Percentiles rank a stretch among this genome's conserved stretches.
These are phyloP conservation scores for Tachypleus tridentatus DNA, from an alignment of 1,140 invertebrate genomes.

Conservation along the genomic window DNA sequence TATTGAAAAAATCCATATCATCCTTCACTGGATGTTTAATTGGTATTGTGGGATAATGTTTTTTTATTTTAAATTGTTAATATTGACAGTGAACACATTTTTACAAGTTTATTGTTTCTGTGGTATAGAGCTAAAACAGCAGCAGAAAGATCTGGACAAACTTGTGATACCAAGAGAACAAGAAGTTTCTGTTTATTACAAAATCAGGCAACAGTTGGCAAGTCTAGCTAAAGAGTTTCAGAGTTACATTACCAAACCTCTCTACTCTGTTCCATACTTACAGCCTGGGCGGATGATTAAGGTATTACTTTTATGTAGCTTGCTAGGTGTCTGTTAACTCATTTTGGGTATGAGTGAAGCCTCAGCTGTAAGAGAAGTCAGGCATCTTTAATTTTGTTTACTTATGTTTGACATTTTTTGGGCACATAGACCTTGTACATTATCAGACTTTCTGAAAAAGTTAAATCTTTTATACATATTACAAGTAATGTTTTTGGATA, in stretches of 20 bases:
- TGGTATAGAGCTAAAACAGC: constrained; percentile 54
- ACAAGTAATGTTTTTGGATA: too few species aligned
- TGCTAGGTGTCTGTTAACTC: too few species aligned
- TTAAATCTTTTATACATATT: too few species aligned
- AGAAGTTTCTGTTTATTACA: constrained; percentile 69
- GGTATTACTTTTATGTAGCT: constrained; percentile 37
- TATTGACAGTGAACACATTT: constrained; percentile 1
- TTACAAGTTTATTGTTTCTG: constrained; percentile 19
- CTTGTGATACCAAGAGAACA: constrained; percentile 48
- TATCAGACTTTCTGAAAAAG: too few species aligned
- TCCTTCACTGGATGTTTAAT: too few species aligned
- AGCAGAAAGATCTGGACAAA: constrained; percentile 50
- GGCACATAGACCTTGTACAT: too few species aligned
- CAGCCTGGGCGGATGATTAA: constrained; percentile 86
- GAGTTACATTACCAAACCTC: constrained; percentile 65
- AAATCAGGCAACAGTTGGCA: constrained; percentile 67
- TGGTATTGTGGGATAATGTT: too few species aligned
- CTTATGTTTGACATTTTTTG: too few species aligned
- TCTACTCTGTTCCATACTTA: constrained; percentile 84
- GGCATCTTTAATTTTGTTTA: too few species aligned
- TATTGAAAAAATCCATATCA: too few species aligned
- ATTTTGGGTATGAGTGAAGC: too few species aligned
- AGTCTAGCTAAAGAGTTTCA: constrained; percentile 58
- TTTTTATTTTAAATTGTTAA: background rate
- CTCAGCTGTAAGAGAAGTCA: too few species aligned